phyloP scores from a whole-genome alignment of 2,888 invertebrate species.

The Physocephala rufipes region DNA sequence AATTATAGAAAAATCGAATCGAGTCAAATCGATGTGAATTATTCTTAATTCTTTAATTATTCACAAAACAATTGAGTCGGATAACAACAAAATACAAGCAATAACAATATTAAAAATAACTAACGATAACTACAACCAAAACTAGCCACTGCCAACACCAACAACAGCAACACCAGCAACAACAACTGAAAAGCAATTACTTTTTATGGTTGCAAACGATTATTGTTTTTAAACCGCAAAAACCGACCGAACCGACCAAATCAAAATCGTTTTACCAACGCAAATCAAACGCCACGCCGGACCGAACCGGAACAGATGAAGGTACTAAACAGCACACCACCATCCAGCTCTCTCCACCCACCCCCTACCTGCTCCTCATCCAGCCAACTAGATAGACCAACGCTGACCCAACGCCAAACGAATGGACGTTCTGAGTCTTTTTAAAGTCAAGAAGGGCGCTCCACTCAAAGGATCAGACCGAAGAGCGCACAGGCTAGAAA shows the following conservation, averaged over 20 bases:
- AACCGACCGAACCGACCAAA: slow-evolving; percentile 6
- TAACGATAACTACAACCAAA: not conserved
- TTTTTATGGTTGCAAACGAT: slow-evolving; percentile 36
- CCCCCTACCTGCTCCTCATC: not conserved
- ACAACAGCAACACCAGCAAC: slow-evolving; percentile 9
- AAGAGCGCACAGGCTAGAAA: not conserved
- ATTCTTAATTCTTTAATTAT: slow-evolving; percentile 2
- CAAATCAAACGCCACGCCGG: not conserved
- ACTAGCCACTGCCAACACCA: not conserved
- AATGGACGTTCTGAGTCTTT: no score
- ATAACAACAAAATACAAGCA: not conserved
- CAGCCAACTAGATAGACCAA: not conserved
- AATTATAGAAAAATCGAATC: slow-evolving; percentile 28
- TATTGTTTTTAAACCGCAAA: slow-evolving; percentile 34
- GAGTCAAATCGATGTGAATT: slow-evolving; percentile 23
- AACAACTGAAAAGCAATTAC: slow-evolving; percentile 26
- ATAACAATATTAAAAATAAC: slow-evolving; percentile 2
- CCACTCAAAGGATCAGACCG: no score
- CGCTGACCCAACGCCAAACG: not conserved
- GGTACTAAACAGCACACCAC: not conserved
- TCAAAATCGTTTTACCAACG: not conserved
- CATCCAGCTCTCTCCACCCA: not conserved
- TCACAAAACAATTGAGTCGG: not conserved
- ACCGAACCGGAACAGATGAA: not conserved
- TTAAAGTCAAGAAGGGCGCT: no score